These are phyloP conservation scores for Hyposoter dolosus DNA, from an alignment of 2,888 invertebrate genomes.

Conservation along the genomic window DNA sequence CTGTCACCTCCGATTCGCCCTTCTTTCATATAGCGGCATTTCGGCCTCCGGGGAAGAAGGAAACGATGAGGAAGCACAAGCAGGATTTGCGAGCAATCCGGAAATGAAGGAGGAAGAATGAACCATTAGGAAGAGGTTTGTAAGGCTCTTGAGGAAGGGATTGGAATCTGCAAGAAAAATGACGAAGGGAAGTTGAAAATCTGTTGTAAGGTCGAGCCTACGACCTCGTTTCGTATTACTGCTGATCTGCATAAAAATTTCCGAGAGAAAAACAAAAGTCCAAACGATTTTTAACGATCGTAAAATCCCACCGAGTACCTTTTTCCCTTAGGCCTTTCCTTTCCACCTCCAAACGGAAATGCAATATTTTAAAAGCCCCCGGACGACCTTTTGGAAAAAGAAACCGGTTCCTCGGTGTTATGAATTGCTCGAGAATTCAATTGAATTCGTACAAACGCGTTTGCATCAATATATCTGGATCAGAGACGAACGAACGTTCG, in stretches of 20 bases:
- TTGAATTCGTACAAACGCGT: slow-evolving; percentile 8
- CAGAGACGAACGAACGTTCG: slow-evolving; percentile 6
- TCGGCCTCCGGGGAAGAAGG: background rate
- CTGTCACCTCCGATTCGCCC: background rate
- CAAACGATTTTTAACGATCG: background rate
- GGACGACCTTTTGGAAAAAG: background rate
- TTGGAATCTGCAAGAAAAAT: background rate
- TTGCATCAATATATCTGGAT: slow-evolving; percentile 11
- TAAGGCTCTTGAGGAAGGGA: slow-evolving; percentile 10
- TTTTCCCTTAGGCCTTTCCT: background rate
- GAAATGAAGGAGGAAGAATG: slow-evolving; percentile 61
- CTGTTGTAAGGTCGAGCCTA: slow-evolving; percentile 25
- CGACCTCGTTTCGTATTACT: slow-evolving; percentile 41
- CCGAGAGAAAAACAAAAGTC: background rate
- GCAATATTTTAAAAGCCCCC: background rate
- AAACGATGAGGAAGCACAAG: slow-evolving; percentile 18
- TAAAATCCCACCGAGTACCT: background rate
- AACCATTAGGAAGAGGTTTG: slow-evolving; percentile 46
- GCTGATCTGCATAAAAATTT: background rate
- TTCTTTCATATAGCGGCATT: slow-evolving; percentile 3
- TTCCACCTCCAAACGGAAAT: background rate
- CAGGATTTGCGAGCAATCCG: slow-evolving; percentile 39
- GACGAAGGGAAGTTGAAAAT: slow-evolving; percentile 2
- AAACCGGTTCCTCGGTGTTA: background rate
- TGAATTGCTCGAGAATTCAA: slow-evolving; percentile 31